Percentiles rank a stretch among this genome's conserved stretches.
phyloP scores from a whole-genome alignment of 92 coral and sea anemone genomes.

The Heliopora coerulea region DNA sequence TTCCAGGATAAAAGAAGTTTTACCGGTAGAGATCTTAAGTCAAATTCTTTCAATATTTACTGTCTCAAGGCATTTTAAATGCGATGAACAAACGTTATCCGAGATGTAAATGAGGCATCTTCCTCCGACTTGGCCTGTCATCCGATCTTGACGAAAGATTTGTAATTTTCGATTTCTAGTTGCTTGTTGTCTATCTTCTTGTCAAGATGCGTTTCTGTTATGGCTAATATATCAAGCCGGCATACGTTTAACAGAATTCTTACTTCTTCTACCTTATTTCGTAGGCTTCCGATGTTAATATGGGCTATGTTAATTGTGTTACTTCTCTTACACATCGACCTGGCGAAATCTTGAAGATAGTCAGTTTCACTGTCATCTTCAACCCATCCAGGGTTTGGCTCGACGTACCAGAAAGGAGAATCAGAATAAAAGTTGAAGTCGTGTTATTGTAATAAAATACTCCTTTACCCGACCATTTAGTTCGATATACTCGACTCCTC shows the following conservation, averaged over 20 bases:
- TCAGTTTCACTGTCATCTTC: not conserved
- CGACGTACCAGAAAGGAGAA: not conserved
- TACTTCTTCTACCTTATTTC: constrained; percentile 46
- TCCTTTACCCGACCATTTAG: too few species aligned
- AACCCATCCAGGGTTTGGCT: constrained; percentile 1
- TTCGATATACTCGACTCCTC: too few species aligned
- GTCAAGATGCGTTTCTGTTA: constrained; percentile 42
- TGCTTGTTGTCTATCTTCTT: constrained; percentile 44
- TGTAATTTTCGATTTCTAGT: constrained; percentile 39
- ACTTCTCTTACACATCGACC: not conserved
- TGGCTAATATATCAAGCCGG: constrained; percentile 41
- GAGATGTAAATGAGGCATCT: constrained; percentile 36
- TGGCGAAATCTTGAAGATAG: constrained; percentile 4
- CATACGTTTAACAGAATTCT: constrained; percentile 25
- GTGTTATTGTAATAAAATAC: too few species aligned
- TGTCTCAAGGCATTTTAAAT: constrained; percentile 21
- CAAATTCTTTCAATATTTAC: constrained; percentile 37
- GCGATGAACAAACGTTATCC: constrained; percentile 27
- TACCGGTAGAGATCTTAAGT: constrained; percentile 25
- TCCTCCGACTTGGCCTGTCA: constrained; percentile 37
- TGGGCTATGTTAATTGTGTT: constrained; percentile 29
- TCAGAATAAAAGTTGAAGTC: too few species aligned
- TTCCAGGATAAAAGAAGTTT: constrained; percentile 14
- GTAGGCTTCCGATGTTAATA: constrained; percentile 26
- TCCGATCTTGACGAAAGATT: constrained; percentile 44